Percentiles rank a stretch among this genome's conserved stretches.
Evolutionary conservation across 2,797 vertebrate species (phyloP).

Genomic region (Danio kyathit): DNA sequence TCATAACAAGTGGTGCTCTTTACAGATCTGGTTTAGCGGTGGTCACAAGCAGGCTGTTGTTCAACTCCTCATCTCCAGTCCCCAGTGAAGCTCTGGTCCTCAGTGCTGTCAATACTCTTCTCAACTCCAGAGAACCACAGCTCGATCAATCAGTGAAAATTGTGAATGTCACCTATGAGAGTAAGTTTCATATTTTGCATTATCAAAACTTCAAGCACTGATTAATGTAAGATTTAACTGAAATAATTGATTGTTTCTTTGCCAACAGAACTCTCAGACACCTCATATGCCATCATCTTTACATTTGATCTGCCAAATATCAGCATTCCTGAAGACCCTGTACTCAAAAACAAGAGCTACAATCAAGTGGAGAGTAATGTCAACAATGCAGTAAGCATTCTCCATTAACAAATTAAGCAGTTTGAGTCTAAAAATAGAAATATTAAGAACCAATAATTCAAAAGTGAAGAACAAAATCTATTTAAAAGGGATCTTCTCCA

Average conservation of each 20-base stretch:
- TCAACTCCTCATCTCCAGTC: constrained; percentile 39
- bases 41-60: constrained; percentile 21
- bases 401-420: neutral
- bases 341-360: neutral
- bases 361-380: neutral
- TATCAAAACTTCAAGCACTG: too few species aligned
- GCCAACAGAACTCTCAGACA: constrained; percentile 24
- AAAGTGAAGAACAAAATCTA: too few species aligned
- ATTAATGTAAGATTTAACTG: too few species aligned
- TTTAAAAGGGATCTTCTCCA: too few species aligned
- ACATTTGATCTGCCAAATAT: constrained; percentile 31
- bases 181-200: neutral
- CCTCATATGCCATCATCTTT: neutral
- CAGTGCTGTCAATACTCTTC: neutral
- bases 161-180: constrained; percentile 26
- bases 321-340: constrained; percentile 29
- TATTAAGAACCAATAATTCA: too few species aligned
- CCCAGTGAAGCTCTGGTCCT: neutral
- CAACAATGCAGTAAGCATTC: constrained; percentile 2
- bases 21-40: constrained; percentile 16
- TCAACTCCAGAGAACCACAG: neutral
- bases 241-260: too few species aligned
- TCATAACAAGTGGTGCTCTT: neutral
- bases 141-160: neutral
- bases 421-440: neutral